Percentiles rank a stretch among this genome's conserved stretches.
Evolutionary conservation across 92 coral and sea anemone genomes (phyloP).

Genomic region (Micromussa lordhowensis): DNA sequence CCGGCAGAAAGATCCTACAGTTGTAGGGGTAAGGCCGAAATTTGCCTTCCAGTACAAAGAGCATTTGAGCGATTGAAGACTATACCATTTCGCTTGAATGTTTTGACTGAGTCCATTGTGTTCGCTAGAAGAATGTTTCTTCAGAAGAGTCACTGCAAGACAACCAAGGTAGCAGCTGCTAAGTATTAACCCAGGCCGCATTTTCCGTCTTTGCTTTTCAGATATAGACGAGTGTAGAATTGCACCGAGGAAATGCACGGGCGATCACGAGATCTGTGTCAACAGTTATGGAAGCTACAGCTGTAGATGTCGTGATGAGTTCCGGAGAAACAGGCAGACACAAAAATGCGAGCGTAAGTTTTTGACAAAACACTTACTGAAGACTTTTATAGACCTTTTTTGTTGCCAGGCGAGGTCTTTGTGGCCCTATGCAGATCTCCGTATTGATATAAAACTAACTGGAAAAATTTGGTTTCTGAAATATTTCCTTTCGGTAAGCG

Average conservation of each 20-base stretch:
- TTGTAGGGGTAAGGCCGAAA: conserved; percentile 31
- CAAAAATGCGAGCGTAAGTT: conserved; percentile 43
- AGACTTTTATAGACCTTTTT: not conserved
- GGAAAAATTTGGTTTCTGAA: not conserved
- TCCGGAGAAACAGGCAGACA: conserved; percentile 19
- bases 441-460: not conserved
- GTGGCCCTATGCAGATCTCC: not conserved
- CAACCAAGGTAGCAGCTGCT: not conserved
- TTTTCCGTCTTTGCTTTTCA: not conserved
- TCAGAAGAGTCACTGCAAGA: not conserved
- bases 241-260: conserved; percentile 29
- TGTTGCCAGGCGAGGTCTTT: not conserved
- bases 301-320: conserved; percentile 35
- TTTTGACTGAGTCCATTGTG: too few relatives aligned
- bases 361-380: not conserved
- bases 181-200: too few relatives aligned
- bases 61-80: not conserved
- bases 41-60: not conserved
- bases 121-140: not conserved
- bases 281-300: conserved; percentile 26
- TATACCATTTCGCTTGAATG: too few relatives aligned
- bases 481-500: not conserved
- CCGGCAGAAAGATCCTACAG: conserved; percentile 39
- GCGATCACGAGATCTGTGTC: conserved; percentile 37
- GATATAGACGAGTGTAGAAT: conserved; percentile 40